Base-by-base conservation (phyloP, 37 sponge, comb jelly and placozoan genomes). In the Bolinopsis microptera region DNA sequence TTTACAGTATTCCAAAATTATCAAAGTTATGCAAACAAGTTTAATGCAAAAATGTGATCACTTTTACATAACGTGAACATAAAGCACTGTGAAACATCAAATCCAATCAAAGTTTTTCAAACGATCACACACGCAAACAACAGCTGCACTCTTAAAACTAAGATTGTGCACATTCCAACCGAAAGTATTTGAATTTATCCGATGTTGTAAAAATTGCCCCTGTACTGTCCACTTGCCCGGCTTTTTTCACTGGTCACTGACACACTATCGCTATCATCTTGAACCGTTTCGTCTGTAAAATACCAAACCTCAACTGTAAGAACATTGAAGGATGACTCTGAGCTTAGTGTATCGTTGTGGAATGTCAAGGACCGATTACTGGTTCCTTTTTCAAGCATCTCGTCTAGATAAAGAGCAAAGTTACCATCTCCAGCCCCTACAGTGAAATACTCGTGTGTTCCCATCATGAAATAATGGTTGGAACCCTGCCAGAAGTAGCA, bases 391-490 rank as follows among this genome's bases (percentile, higher is more conserved):
- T 86, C 38, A 25, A 86, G 90, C 90, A 86, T 86, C 26, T 86
- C 90, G 36, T 86, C 90, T 34, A 86, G 61, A 86, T 86, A 86
- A 16, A 86, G 48, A 39, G 90, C 90, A 40, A 86, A 86, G 90
- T 86, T 86, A 3, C 90, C 90, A 34, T 86, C 90, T 26, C 90
- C 90, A 9, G 90, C 90, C 18, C 90, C 90, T 9, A 86, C 61
- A 41, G 90, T 86, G 26, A 86, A 86, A 34, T 86, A 86, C 16
- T 86, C 90, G 16, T 22, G n/a, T 39, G 61, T 39, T 41, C 90
- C 90, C 90, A 86, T 86, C 90, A 86, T 86, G 90, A 86, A 86
- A 27, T 86, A 86, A 25, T 86, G 90, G 31, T 86, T 86, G 36
- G 22, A 23, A 35, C 90, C 90, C 48, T 86, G 90, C 90, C 90